Evolutionary conservation across 2,888 invertebrate genomes (phyloP).

Genomic region (Glomeris marginata): DNA sequence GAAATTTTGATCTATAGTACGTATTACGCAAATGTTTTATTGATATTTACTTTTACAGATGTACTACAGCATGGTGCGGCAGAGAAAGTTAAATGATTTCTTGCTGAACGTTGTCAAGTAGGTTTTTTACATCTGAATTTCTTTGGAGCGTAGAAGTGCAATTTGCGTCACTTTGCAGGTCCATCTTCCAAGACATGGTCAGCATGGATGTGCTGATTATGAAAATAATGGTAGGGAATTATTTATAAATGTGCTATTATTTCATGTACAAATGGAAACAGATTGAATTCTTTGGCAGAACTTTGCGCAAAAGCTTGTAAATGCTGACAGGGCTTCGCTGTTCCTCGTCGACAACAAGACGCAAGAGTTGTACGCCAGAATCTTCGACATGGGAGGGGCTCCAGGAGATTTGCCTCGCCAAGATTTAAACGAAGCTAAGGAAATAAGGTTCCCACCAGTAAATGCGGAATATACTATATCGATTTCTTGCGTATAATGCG

Average conservation of each 20-base stretch:
- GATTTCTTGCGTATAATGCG: background rate
- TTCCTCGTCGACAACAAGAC: slow-evolving; percentile 60
- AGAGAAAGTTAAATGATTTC: slow-evolving; percentile 57
- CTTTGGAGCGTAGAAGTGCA: too few species aligned
- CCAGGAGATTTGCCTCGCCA: slow-evolving; percentile 13
- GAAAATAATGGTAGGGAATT: slow-evolving; percentile 63
- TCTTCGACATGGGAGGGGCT: slow-evolving; percentile 45
- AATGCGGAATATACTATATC: background rate
- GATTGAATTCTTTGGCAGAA: slow-evolving; percentile 34
- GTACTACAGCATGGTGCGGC: slow-evolving; percentile 50
- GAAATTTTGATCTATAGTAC: background rate
- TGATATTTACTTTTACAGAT: slow-evolving; percentile 28
- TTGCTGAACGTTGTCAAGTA: slow-evolving; percentile 65
- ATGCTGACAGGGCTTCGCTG: slow-evolving; percentile 67
- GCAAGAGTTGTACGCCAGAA: slow-evolving; percentile 61
- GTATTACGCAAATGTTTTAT: slow-evolving; percentile 3
- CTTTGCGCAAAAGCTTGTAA: slow-evolving; percentile 62
- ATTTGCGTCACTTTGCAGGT: slow-evolving; percentile 38
- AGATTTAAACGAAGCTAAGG: slow-evolving; percentile 10
- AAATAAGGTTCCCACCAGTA: slow-evolving; percentile 7
- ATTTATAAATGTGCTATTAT: too few species aligned
- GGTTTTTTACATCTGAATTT: slow-evolving; percentile 30
- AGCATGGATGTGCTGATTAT: slow-evolving; percentile 66
- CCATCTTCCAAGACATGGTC: slow-evolving; percentile 75
- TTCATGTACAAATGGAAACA: too few species aligned